Evolutionary conservation across 2,888 invertebrate species (phyloP), one percentile per base, ranked within the genome.

Genomic region (Aradus depressus): DNA sequence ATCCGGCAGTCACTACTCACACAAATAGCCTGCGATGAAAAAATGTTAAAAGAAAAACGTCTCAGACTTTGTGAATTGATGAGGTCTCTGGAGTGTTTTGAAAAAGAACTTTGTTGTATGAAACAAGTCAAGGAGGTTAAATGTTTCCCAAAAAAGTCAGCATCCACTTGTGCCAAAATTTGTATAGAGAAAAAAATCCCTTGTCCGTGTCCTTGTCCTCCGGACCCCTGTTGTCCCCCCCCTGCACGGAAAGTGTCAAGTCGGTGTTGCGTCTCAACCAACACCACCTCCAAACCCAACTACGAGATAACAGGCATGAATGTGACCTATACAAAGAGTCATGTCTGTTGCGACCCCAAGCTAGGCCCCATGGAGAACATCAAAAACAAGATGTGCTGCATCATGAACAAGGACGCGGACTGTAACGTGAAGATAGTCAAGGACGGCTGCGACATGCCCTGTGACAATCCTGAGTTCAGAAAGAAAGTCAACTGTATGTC

Each of bases 31-130:
- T 47, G 35, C 4, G 47, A 47, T 18, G 6, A 47, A 18, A n/a
- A 38, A 26, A 10, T 47, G 1, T 18, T 47, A 18, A 22, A 26
- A 19, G 47, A 47, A 6, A 47, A 47, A 28, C 35, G 38, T 10
- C 14, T 16, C 4, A 47, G 28, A 37, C 18, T 37, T 5, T n/a
- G 35, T 16, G 37, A 19, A n/a, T 37, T 47, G 19, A 38, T 38
- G 5, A 38, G 28, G 19, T 38, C 37, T 23, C 26, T 47, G 8
- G 47, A 47, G 6, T 38, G 37, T 35, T 47, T 47, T 47, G 47
- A 47, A 19, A 47, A n/a, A 21, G 21, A 47, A 12, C 37, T 47
- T 26, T 3, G 47, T 1, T 18, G 18, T 10, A 23, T 19, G 1
- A 44, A 32, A 10, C 22, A n/a, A 23, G 35, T 12, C 2, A n/a